Conservation (phyloP, 1,140 invertebrate species). For the Scaptomyza hsui region DNA sequence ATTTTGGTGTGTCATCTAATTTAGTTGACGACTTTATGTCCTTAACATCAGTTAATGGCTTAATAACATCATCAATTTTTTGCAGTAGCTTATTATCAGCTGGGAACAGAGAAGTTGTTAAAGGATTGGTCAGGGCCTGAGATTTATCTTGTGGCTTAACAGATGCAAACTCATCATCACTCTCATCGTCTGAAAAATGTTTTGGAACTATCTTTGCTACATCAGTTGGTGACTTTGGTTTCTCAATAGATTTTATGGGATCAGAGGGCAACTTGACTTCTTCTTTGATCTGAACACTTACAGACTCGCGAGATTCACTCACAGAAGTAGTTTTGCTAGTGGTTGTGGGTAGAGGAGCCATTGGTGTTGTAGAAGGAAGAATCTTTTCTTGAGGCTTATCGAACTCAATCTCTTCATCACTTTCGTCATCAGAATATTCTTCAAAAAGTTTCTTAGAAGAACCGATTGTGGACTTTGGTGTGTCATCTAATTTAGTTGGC, state of each 20-base stretch:
- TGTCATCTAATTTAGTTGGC: constrained; percentile 14
- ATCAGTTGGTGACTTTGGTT: constrained; percentile 21
- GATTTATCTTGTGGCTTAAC: constrained; percentile 4
- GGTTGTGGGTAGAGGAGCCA: neutral
- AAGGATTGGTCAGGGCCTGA: neutral
- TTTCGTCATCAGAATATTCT: constrained; percentile 34
- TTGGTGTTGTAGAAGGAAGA: neutral
- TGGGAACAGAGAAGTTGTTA: neutral
- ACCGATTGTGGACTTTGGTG: constrained; percentile 28
- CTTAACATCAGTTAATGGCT: neutral
- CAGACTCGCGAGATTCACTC: neutral
- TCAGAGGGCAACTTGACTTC: neutral
- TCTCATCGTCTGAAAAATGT: constrained; percentile 20
- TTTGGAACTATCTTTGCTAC: constrained; percentile 4
- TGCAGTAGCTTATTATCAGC: neutral
- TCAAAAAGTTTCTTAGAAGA: constrained; percentile 1
- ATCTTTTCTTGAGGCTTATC: constrained; percentile 12
- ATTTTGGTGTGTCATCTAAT: constrained; percentile 29
- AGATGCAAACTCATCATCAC: constrained; percentile 14
- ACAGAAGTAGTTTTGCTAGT: neutral
- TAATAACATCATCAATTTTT: constrained; percentile 8
- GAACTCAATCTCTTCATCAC: constrained; percentile 24
- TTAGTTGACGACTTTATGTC: constrained; percentile 3
- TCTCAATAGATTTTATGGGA: constrained; percentile 6
- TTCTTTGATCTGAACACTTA: neutral